phyloP scores from a whole-genome alignment of 2,113 vertebrate species.

The Cavia aperea region DNA sequence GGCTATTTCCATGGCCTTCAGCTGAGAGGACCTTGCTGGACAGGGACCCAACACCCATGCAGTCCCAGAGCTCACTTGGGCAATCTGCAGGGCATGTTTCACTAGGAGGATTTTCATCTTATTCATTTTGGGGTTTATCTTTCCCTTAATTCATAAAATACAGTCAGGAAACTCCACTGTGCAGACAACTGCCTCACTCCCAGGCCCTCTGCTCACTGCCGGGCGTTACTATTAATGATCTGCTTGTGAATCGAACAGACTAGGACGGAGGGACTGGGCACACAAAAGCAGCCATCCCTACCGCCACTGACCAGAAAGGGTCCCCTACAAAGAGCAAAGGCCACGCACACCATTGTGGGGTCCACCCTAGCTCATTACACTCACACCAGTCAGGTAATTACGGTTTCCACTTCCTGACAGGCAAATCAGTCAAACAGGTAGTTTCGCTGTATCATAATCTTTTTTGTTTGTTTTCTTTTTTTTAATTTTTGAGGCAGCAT shows the following conservation, averaged over 20 bases:
- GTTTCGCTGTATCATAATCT: neutral
- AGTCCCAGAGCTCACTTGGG: neutral
- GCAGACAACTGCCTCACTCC: neutral
- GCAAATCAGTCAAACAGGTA: neutral
- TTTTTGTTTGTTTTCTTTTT: neutral
- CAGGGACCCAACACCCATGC: neutral
- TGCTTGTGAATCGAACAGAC: neutral
- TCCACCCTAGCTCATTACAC: neutral
- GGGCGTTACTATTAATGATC: neutral
- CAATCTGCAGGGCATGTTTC: neutral
- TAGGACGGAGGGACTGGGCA: neutral
- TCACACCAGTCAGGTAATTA: neutral
- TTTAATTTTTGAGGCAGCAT: neutral
- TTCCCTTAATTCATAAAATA: neutral
- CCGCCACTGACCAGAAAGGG: neutral
- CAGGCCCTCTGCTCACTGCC: neutral
- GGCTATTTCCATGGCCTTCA: fast-evolving
- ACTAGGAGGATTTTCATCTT: neutral
- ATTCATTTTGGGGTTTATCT: neutral
- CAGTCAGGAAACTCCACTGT: neutral
- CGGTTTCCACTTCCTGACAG: neutral
- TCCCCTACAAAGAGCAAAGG: neutral
- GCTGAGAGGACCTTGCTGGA: neutral
- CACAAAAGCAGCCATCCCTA: neutral
- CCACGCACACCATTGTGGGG: neutral